These are phyloP conservation scores for Zosterops japonicus DNA, from an alignment of 2,113 vertebrate species.

Conservation along the genomic window DNA sequence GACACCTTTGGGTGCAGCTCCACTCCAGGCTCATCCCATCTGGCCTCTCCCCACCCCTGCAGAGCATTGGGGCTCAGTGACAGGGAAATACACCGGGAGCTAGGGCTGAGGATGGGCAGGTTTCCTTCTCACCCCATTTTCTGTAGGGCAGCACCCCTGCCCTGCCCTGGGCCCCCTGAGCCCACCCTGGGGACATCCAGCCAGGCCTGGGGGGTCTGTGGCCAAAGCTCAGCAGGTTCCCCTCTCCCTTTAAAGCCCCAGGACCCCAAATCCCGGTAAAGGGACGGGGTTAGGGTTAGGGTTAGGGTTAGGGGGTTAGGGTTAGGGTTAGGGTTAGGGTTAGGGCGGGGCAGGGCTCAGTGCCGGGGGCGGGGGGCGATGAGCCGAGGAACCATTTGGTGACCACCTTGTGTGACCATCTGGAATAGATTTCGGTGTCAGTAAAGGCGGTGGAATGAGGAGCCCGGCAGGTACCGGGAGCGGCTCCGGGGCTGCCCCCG, in stretches of 20 bases:
- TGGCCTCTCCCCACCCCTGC: neutral
- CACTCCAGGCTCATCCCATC: accelerated
- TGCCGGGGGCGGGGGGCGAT: neutral
- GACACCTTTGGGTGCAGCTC: neutral
- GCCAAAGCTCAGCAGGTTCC: neutral
- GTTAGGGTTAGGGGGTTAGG: too few species aligned
- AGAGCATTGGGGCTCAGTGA: neutral
- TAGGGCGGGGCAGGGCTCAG: too few species aligned
- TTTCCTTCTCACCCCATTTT: neutral
- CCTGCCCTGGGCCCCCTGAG: accelerated
- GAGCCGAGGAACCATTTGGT: slow-evolving; percentile 56
- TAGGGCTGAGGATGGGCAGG: too few species aligned
- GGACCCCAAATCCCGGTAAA: neutral
- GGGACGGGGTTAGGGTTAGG: too few species aligned
- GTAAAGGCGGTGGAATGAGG: slow-evolving; percentile 47
- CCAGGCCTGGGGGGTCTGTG: accelerated
- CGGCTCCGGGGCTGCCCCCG: neutral
- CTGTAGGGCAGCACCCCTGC: accelerated
- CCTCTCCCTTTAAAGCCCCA: neutral
- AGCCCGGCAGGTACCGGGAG: slow-evolving; percentile 36
- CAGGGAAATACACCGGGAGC: neutral
- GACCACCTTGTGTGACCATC: slow-evolving; percentile 73
- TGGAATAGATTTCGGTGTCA: slow-evolving; percentile 65
- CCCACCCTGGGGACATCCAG: neutral
- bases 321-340: too few species aligned